Base-by-base conservation (phyloP, 2,888 invertebrate species). In the Sinotaia quadrata region DNA sequence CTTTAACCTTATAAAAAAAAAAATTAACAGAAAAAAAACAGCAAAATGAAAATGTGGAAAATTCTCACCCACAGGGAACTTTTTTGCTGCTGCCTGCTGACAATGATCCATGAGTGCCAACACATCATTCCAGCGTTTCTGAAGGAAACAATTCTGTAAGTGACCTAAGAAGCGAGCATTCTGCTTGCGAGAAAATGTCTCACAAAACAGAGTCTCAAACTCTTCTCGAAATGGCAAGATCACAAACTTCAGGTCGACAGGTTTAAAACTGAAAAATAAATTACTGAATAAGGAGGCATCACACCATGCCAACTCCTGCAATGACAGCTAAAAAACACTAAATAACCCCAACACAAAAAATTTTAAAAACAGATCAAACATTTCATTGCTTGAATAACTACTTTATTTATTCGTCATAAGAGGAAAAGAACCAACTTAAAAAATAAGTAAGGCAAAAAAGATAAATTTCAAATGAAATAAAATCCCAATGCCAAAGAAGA, bases 171-270 rank as follows among this genome's bases (percentile, higher is more conserved):
- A 98, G 79, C 93, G 93, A 68, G 90, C 89, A 87, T 98, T 98
- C 77, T 94, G 92, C 58, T 92, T 92, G 74, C 93, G 91, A 75
- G 94, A 94, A 76, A 94, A 96, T 33, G 92, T 92, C 27, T 84
- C 67, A 67, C 91, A 90, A 83, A 98, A 98, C 0, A 97, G 87
- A 4, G 91, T 87, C 85, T 96, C 94, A 87, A 96, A 98, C 81
- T 95, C 94, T 44, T 92, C 91, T 80, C 92, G 92, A 51, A 98
- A 90, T 0, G 97, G 96, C 59, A 91, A 90, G 33, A 98, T 91
- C 0, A 97, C 91, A 81, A 93, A 93, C 82, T 93, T 94, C 15
- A 97, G 88, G 86, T 98, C 96, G 0, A 98, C 95, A 0, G 99
- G 99, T 88, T 98, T 98, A 85, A 95, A 92, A 76, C 91, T 89